These are phyloP conservation scores for Sinocyclocheilus grahami DNA, from an alignment of 2,113 vertebrate genomes.

Conservation along the genomic window DNA sequence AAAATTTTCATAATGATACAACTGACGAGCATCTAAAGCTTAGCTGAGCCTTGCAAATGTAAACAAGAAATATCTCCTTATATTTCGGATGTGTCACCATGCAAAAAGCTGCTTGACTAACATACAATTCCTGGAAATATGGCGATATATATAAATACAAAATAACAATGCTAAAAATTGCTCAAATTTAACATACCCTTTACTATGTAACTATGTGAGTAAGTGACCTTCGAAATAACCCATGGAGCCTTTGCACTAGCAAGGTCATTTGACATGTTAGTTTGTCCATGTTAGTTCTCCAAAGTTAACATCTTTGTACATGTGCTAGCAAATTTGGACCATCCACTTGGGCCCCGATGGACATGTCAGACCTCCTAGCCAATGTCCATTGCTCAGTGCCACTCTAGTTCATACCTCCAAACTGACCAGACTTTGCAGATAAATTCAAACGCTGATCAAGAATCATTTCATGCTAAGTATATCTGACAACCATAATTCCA, in stretches of 20 bases:
- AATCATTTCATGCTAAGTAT: not conserved
- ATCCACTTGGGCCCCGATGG: not conserved
- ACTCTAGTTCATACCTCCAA: not conserved
- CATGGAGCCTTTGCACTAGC: not conserved
- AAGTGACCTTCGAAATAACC: not conserved
- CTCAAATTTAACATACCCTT: too few relatives aligned
- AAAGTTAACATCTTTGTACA: not conserved
- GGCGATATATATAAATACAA: too few relatives aligned
- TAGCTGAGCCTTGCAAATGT: slow-evolving; percentile 24
- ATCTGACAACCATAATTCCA: slow-evolving; percentile 23
- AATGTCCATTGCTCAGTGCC: not conserved
- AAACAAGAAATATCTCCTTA: slow-evolving; percentile 22
- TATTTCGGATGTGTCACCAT: not conserved
- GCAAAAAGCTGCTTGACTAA: not conserved
- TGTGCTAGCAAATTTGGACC: not conserved
- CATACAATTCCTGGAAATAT: not conserved
- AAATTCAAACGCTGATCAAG: slow-evolving; percentile 13
- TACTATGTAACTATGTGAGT: too few relatives aligned
- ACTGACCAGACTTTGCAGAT: not conserved
- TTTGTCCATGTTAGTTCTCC: not conserved
- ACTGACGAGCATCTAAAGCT: slow-evolving; percentile 40
- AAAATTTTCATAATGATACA: slow-evolving; percentile 36
- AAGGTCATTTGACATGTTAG: too few relatives aligned
- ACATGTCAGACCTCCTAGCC: not conserved
- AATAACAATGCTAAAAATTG: not conserved